phyloP scores from a whole-genome alignment of 1,140 invertebrate species.

The Metaphire vulgaris region DNA sequence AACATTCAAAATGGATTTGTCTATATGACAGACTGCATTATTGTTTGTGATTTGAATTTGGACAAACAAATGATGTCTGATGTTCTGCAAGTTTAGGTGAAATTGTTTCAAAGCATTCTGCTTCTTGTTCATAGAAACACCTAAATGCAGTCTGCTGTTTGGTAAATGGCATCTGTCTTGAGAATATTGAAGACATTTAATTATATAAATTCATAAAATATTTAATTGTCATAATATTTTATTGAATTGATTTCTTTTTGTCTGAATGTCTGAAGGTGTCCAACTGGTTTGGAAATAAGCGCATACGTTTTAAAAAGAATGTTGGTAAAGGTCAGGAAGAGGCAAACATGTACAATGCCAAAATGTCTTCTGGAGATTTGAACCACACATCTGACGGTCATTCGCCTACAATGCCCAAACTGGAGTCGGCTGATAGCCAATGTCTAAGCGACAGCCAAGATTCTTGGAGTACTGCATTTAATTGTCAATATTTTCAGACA shows the following conservation, averaged over 20 bases:
- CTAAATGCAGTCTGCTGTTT: too few relatives aligned
- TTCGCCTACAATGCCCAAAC: constrained; percentile 21
- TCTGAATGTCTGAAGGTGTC: constrained; percentile 53
- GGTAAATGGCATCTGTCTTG: too few relatives aligned
- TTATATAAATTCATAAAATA: too few relatives aligned
- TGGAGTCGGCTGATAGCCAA: constrained; percentile 22
- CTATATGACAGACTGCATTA: background rate
- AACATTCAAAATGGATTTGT: background rate
- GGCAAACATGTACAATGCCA: constrained; percentile 97
- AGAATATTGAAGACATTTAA: too few relatives aligned
- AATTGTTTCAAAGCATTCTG: too few relatives aligned
- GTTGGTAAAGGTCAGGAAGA: constrained; percentile 99
- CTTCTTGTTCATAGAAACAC: too few relatives aligned
- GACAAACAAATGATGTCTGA: background rate
- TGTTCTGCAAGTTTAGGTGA: background rate
- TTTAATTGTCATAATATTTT: too few relatives aligned
- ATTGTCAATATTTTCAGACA: too few relatives aligned
- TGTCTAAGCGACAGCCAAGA: constrained; percentile 18
- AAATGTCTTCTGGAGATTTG: constrained; percentile 67
- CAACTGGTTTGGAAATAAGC: constrained; percentile 98
- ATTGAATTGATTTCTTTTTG: too few relatives aligned
- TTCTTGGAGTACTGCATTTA: background rate
- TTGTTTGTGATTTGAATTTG: background rate
- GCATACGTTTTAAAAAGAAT: constrained; percentile 99
- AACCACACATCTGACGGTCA: background rate